Base-by-base conservation (phyloP, 2,797 vertebrate species). In the Pseudopleuronectes americanus region DNA sequence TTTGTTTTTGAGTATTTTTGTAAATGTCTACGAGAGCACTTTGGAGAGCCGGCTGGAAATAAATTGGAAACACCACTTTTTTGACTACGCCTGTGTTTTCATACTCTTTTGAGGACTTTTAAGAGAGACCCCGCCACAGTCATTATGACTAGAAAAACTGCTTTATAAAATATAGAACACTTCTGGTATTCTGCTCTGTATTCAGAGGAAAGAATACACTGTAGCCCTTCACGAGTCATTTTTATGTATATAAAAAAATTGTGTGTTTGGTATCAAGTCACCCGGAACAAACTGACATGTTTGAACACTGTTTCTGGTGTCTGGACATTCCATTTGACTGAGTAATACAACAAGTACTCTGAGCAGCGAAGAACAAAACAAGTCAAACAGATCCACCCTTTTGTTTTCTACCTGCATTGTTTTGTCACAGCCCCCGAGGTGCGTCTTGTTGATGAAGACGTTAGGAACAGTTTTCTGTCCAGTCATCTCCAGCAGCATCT, bases 381-480 rank as follows among this genome's bases (percentile, higher is more conserved):
- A 2, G 21, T 14, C 51, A 5, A 4, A 23, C 0, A 45, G 13
- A 6, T 13, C 7, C 16, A 53, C 28, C 38, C 24, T 7, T 8
- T 3, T 6, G 3, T 48, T 71, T 2, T 21, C 83, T 94, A 98
- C 98, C 96, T 98, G 91, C 75, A 96, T 78, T 0, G 96, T 97
- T 74, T 92, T 95, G 79, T 99, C 97, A 76, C 94, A 97, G 81
- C 98, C 98, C 0, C 98, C 98, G 5, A 99, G 0, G 0, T 99
- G 98, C 0, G 90, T 96, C 92, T 96, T 97, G 89, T 97, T 97
- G 88, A 99, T 94, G 91, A 99, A 99, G 53, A 99, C 95, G 21
- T 93, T 99, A 31, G 98, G 98, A 71, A 99, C 97, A 0, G 96
- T 99, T 80, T 89, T 97, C 93, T 99, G 98, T 49, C 95, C 96